Conservation (phyloP, 2,888 invertebrate species). For the Stramonita haemastoma region DNA sequence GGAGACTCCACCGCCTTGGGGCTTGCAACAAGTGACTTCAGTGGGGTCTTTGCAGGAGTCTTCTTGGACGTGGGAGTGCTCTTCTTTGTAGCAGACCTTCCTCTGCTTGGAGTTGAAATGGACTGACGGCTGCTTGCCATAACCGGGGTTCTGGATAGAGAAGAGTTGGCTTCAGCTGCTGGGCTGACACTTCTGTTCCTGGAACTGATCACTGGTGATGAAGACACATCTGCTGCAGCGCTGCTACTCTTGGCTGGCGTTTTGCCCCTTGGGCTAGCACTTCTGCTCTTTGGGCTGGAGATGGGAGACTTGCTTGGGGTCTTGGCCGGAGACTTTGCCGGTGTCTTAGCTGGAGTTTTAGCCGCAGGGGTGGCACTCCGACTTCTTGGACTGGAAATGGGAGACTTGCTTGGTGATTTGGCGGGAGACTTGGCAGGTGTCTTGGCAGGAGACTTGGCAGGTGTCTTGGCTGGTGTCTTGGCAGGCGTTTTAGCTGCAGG, state of each 20-base stretch:
- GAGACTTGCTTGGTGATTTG: background rate
- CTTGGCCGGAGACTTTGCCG: slow-evolving; percentile 5
- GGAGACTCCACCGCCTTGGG: background rate
- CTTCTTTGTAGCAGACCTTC: slow-evolving; percentile 1
- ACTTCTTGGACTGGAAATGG: slow-evolving; percentile 7
- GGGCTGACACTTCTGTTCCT: slow-evolving; percentile 16
- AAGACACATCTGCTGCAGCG: background rate
- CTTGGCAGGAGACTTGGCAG: background rate
- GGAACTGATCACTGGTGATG: slow-evolving; percentile 33
- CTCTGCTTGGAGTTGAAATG: background rate
- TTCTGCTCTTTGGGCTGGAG: slow-evolving; percentile 16
- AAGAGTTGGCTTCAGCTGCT: background rate
- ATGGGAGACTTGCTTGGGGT: slow-evolving; percentile 40
- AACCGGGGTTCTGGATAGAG: slow-evolving; percentile 11
- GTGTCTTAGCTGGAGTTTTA: background rate
- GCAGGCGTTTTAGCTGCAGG: background rate
- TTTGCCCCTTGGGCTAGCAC: background rate
- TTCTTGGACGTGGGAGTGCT: slow-evolving; percentile 29
- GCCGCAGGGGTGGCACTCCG: background rate
- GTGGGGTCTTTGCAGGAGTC: background rate
- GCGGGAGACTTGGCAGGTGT: background rate
- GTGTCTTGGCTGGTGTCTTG: slow-evolving; percentile 5
- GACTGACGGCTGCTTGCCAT: background rate
- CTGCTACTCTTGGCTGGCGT: background rate
- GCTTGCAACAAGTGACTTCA: background rate